A percentile compares a stretch with the other conserved stretches of the same genome.
Evolutionary conservation across 2,888 invertebrate genomes (phyloP).

Genomic region (Sturmia bella): DNA sequence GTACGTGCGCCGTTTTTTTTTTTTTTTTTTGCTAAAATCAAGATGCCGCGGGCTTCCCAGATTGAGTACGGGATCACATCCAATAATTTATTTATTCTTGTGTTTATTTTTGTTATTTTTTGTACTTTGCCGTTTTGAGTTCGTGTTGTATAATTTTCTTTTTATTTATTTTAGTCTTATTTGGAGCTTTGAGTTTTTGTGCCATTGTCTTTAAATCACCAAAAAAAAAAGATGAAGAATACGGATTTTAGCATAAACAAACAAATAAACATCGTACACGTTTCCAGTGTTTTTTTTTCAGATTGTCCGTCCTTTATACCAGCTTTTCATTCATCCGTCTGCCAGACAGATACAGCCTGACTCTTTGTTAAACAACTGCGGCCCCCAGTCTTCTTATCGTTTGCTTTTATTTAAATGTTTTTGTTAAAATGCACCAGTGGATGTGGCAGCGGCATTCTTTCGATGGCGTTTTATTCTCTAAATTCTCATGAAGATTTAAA

Average conservation of each 20-base stretch:
- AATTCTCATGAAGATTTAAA: conserved; percentile 55
- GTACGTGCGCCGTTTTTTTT: too few relatives aligned
- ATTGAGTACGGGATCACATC: conserved; percentile 33
- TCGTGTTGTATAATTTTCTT: conserved; percentile 34
- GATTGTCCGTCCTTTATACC: background rate
- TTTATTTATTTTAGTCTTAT: conserved; percentile 16
- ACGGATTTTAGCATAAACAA: conserved; percentile 8
- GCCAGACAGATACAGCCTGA: background rate
- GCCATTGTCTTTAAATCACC: conserved; percentile 46
- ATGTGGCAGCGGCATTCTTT: conserved; percentile 8
- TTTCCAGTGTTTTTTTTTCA: conserved; percentile 16
- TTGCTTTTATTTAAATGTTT: conserved; percentile 22
- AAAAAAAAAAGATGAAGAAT: conserved; percentile 21
- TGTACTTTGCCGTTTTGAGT: conserved; percentile 42
- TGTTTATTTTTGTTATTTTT: conserved; percentile 33
- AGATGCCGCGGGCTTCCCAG: too few relatives aligned
- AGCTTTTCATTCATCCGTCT: conserved; percentile 15
- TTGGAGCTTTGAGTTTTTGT: conserved; percentile 19
- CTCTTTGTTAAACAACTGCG: conserved; percentile 26
- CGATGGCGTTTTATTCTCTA: conserved; percentile 41
- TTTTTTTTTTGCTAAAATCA: too few relatives aligned
- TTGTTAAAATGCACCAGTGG: background rate
- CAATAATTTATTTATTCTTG: conserved; percentile 20
- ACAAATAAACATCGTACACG: background rate
- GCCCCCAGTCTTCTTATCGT: conserved; percentile 7